These are phyloP conservation scores for Subanguina moxae DNA, from an alignment of 1,140 invertebrate species.

Conservation along the genomic window DNA sequence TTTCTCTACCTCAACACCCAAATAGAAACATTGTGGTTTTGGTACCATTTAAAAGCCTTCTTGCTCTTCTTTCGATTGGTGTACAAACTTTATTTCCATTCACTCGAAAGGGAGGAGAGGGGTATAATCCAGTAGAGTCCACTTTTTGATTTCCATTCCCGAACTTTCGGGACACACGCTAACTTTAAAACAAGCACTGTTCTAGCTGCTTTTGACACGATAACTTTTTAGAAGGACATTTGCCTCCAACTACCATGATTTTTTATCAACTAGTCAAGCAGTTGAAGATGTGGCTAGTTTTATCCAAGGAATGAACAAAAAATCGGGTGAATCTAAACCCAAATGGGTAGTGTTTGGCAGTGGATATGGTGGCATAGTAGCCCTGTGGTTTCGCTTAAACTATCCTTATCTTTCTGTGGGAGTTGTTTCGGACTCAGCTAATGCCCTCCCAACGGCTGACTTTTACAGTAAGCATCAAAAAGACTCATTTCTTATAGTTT, in stretches of 20 bases:
- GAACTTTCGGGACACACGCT: no score
- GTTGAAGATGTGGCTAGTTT: neutral
- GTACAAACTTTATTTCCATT: no score
- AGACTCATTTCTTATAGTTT: neutral
- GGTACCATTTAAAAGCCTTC: no score
- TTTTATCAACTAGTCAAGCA: neutral
- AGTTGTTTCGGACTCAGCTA: neutral
- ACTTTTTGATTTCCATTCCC: no score
- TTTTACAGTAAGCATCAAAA: neutral
- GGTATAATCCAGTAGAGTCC: no score
- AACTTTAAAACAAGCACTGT: no score
- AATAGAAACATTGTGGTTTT: no score
- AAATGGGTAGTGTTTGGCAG: constrained; percentile 6
- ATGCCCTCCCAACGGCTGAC: neutral
- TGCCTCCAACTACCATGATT: neutral
- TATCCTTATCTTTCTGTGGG: neutral
- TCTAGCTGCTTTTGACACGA: no score
- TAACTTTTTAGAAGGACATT: constrained; percentile 2
- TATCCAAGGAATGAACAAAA: neutral
- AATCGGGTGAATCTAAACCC: neutral
- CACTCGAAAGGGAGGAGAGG: no score
- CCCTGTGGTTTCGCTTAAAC: neutral
- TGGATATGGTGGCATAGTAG: neutral
- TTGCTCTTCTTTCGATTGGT: no score
- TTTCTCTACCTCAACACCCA: no score